Conservation (phyloP, 2,797 vertebrate genomes). For the Novumbra hubbsi region DNA sequence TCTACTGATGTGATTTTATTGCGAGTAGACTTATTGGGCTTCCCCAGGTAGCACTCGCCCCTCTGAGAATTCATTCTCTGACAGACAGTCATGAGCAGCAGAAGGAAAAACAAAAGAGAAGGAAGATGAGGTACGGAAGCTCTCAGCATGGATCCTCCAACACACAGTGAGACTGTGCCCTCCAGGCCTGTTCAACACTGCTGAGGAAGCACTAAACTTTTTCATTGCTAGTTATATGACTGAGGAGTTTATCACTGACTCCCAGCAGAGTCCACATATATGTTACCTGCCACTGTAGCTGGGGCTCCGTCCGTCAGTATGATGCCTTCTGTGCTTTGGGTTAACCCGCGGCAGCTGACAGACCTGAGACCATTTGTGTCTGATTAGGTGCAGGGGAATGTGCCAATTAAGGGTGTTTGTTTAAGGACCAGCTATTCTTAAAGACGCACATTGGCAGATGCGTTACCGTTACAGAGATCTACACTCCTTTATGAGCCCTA, state of each 20-base stretch:
- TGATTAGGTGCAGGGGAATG: constrained; percentile 41
- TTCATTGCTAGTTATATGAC: constrained; percentile 24
- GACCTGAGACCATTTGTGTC: constrained; percentile 45
- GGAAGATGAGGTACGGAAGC: neutral
- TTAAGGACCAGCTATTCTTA: constrained; percentile 40
- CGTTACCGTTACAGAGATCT: neutral
- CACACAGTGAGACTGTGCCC: constrained; percentile 37
- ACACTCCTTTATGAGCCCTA: neutral
- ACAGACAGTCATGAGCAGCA: constrained; percentile 10
- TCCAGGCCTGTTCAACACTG: constrained; percentile 34
- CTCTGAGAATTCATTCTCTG: constrained; percentile 5
- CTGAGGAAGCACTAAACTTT: constrained; percentile 43
- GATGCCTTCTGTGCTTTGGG: constrained; percentile 34
- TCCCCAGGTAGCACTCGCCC: neutral
- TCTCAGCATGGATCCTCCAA: constrained; percentile 34
- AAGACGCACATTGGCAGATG: constrained; percentile 12
- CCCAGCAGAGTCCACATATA: constrained; percentile 28
- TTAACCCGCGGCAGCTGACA: constrained; percentile 44
- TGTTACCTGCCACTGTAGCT: constrained; percentile 30
- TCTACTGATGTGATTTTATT: neutral
- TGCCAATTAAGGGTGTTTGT: constrained; percentile 61
- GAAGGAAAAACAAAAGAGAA: constrained; percentile 10
- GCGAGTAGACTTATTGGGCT: neutral
- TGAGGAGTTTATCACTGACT: constrained; percentile 18
- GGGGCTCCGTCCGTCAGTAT: constrained; percentile 37